Percentiles rank a stretch among this genome's conserved stretches.
Evolutionary conservation across 2,888 invertebrate species (phyloP).

Genomic region (Atethmia centrago): DNA sequence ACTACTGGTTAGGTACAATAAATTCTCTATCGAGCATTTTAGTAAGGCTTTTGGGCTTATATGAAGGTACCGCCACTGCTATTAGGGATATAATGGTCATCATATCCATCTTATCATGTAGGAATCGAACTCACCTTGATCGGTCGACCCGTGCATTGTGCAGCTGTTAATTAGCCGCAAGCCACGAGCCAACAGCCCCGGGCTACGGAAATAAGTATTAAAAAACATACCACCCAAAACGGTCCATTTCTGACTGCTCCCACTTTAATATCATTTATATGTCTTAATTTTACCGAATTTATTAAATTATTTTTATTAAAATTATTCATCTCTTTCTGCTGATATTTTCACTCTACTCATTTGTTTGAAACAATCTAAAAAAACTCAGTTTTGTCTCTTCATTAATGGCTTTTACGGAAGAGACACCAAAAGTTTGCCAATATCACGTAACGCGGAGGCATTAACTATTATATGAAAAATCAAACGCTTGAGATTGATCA

Average conservation of each 20-base stretch:
- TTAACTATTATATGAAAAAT: neutral
- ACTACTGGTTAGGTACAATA: too few relatives aligned
- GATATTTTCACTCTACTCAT: accelerated
- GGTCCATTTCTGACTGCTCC: slow-evolving; percentile 47
- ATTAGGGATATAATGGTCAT: too few relatives aligned
- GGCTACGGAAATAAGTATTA: neutral
- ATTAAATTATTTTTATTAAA: slow-evolving; percentile 33
- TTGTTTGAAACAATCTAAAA: neutral
- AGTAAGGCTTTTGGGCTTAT: too few relatives aligned
- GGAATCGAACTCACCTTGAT: neutral
- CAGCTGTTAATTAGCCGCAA: too few relatives aligned
- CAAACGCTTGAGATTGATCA: neutral
- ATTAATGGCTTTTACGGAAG: neutral
- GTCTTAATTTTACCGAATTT: slow-evolving; percentile 23
- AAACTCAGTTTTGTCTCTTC: too few relatives aligned
- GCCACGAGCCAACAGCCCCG: neutral
- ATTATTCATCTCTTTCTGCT: neutral
- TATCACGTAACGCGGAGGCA: too few relatives aligned
- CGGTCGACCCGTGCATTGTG: too few relatives aligned
- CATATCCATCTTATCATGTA: too few relatives aligned
- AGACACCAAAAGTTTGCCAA: neutral
- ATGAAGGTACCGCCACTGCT: too few relatives aligned
- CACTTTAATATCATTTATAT: slow-evolving; percentile 42
- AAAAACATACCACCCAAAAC: slow-evolving; percentile 51
- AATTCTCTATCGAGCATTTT: too few relatives aligned